phyloP scores from a whole-genome alignment of 2,888 invertebrate species.

The Cantharis rustica region DNA sequence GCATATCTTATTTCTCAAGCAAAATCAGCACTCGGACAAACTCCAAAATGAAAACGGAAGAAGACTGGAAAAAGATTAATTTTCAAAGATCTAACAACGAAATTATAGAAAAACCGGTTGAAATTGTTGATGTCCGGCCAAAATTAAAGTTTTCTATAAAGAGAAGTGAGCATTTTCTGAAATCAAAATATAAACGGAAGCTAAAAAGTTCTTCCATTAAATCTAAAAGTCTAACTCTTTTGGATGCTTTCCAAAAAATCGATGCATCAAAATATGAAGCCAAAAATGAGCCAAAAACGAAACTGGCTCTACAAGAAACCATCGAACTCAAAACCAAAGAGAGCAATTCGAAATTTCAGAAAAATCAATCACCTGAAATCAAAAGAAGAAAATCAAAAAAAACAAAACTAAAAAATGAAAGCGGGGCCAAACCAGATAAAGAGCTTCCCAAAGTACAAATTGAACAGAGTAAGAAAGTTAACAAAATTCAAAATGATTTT shows the following conservation, averaged over 20 bases:
- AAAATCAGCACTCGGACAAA: not conserved
- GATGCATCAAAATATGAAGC: not conserved
- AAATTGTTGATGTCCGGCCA: not conserved
- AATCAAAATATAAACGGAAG: not conserved
- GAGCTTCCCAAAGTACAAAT: not conserved
- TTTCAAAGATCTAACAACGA: not conserved
- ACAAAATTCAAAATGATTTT: not conserved
- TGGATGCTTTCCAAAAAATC: not conserved
- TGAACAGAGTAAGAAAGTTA: not conserved
- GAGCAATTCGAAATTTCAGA: not conserved
- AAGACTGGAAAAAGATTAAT: not conserved
- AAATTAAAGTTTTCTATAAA: not conserved
- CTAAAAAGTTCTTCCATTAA: not conserved
- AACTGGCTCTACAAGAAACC: not conserved
- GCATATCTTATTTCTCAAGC: not conserved
- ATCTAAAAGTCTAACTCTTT: not conserved
- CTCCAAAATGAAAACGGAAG: not conserved
- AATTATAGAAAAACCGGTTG: not conserved
- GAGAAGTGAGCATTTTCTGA: not conserved
- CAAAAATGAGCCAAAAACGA: not conserved
- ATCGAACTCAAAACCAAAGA: not conserved
- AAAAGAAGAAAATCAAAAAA: not conserved
- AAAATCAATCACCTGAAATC: not conserved
- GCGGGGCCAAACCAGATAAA: not conserved
- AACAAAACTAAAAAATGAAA: not conserved